Conservation (phyloP, 2,888 invertebrate genomes). For the Plagodis pulveraria region DNA sequence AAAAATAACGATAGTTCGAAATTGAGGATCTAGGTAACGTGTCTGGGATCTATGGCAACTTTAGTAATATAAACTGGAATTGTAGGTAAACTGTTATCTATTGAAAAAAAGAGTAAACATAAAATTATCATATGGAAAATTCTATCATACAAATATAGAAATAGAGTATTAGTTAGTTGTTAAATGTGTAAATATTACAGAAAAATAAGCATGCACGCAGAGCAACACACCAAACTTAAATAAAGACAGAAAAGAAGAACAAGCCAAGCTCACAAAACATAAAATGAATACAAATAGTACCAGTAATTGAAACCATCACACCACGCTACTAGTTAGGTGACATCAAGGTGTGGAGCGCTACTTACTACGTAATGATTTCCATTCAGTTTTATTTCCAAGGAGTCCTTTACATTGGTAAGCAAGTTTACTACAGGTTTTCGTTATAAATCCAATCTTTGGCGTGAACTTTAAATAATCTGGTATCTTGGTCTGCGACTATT, state of each 20-base stretch:
- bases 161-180: slow-evolving; percentile 50
- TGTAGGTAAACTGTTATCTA: no score
- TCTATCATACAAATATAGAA: no score
- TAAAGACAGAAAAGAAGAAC: slow-evolving; percentile 52
- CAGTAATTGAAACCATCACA: slow-evolving; percentile 72
- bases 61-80: no score
- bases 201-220: slow-evolving; percentile 58
- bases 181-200: slow-evolving; percentile 33
- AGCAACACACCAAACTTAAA: slow-evolving; percentile 73
- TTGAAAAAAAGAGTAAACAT: no score
- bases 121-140: no score
- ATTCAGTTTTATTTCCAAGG: slow-evolving; percentile 46
- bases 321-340: slow-evolving; percentile 76
- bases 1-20: no score
- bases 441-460: slow-evolving; percentile 78
- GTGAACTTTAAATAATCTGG: slow-evolving; percentile 64
- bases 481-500: slow-evolving; percentile 72
- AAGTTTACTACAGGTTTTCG: slow-evolving; percentile 55
- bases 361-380: slow-evolving; percentile 61
- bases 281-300: slow-evolving; percentile 39
- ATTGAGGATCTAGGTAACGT: no score
- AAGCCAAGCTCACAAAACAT: slow-evolving; percentile 67
- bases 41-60: no score
- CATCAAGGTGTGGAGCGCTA: slow-evolving; percentile 59
- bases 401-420: slow-evolving; percentile 62